Evolutionary conservation across 1,140 invertebrate species (phyloP), one percentile per base, ranked within the genome.

Genomic region (Drosophila mauritiana): DNA sequence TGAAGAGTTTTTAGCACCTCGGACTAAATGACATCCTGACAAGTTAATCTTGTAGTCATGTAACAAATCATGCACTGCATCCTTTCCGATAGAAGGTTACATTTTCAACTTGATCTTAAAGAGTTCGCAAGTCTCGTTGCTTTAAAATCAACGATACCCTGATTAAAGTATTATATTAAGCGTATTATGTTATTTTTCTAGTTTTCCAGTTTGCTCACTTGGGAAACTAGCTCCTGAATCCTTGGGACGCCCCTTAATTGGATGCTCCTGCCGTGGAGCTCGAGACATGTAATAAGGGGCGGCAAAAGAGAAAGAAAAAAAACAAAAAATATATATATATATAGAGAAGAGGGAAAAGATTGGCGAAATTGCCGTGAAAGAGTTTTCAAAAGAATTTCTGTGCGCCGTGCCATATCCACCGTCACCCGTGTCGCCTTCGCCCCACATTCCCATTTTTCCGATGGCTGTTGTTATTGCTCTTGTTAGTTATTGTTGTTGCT

Each of bases 401-500:
- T 58, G 49, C 57, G 15, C 57, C 15, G 7, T 48, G 20, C 34
- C n/a, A 25, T n/a, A 36, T 20, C n/a, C 11, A 31, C 27, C 36
- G 20, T 31, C 25, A 49, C 39, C 15, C 36, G 11, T 49, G 27
- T 34, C n/a, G 22, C 37, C 27, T 8, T 42, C 25, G 13, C 12
- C 27, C 37, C 25, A 27, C 67, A 17, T 10, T 5, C 15, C 15
- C 8, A 31, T 34, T 25, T 13, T 15, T 3, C 20, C 63, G 27
- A 11, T 20, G 37, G 13, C 52, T 39, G 40, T 63, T 57, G 64
- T 56, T 77, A 48, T 54, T 78, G 45, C 46, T 59, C 72, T 76
- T 73, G 76, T 69, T 53, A 57, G 77, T 68, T 84, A 61, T 72
- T 70, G 68, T 77, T 80, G 51, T 76, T 64, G 59, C 48, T 56